Conservation (phyloP, 2,888 invertebrate genomes). For the Drosophila imparisetae region DNA sequence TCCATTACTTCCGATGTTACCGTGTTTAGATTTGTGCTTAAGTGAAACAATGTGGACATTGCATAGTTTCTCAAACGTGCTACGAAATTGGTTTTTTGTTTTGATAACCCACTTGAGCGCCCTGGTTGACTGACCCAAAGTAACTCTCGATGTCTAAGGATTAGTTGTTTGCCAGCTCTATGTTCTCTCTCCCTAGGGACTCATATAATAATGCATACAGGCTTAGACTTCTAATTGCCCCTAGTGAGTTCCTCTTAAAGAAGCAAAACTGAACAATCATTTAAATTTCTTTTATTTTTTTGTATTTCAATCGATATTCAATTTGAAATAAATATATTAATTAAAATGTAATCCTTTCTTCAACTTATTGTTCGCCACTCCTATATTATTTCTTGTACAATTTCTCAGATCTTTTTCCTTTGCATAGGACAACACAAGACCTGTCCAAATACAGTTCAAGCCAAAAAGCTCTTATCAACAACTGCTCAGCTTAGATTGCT, state of each 20-base stretch:
- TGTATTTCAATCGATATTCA: not conserved
- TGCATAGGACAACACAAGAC: not conserved
- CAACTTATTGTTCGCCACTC: not conserved
- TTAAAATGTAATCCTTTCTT: not conserved
- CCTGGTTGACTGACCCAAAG: no score
- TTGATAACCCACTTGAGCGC: not conserved
- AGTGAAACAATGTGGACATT: not conserved
- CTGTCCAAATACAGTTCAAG: not conserved
- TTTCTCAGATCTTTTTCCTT: not conserved
- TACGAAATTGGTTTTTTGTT: not conserved
- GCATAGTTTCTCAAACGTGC: not conserved
- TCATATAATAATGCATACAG: not conserved
- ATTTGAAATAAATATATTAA: not conserved
- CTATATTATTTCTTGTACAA: not conserved
- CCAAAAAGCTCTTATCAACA: not conserved
- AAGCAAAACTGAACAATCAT: not conserved
- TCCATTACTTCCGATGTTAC: not conserved
- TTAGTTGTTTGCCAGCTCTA: not conserved
- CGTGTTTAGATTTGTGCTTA: not conserved
- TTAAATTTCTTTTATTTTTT: not conserved
- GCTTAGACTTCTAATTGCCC: not conserved
- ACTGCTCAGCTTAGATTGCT: not conserved
- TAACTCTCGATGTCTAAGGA: not conserved
- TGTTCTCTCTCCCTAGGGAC: not conserved
- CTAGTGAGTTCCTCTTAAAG: not conserved